Evolutionary conservation across 2,113 vertebrate species (phyloP).

Genomic region (Cyphomyrus plagiostoma): DNA sequence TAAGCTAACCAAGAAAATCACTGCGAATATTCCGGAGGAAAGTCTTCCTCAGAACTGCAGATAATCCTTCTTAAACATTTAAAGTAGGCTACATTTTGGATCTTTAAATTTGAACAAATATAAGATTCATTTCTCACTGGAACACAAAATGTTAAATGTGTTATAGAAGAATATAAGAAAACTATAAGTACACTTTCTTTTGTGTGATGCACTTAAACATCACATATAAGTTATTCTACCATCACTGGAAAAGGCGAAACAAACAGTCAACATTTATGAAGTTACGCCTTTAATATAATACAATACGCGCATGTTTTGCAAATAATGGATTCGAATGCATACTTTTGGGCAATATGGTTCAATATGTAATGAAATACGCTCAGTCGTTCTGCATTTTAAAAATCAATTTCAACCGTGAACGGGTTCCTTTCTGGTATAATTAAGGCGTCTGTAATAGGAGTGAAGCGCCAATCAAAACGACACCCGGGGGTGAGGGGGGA

Average conservation of each 20-base stretch:
- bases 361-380: neutral
- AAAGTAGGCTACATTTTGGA: neutral
- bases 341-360: neutral
- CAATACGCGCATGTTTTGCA: neutral
- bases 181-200: neutral
- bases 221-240: neutral
- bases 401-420: neutral
- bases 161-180: neutral
- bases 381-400: neutral
- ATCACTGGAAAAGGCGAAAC: neutral
- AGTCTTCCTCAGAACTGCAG: neutral
- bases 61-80: neutral
- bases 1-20: neutral
- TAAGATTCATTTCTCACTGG: neutral
- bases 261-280: neutral
- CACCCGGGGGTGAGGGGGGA: slow-evolving; percentile 23
- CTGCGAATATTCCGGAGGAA: neutral
- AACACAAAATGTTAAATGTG: neutral
- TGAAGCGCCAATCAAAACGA: slow-evolving; percentile 34
- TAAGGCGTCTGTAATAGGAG: slow-evolving; percentile 26
- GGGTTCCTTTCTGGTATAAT: slow-evolving; percentile 26
- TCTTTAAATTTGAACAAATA: neutral
- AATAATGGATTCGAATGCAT: neutral
- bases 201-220: neutral
- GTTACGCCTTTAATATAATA: neutral